Base-by-base conservation (phyloP, 2,797 vertebrate species). In the Poecile montanus region DNA sequence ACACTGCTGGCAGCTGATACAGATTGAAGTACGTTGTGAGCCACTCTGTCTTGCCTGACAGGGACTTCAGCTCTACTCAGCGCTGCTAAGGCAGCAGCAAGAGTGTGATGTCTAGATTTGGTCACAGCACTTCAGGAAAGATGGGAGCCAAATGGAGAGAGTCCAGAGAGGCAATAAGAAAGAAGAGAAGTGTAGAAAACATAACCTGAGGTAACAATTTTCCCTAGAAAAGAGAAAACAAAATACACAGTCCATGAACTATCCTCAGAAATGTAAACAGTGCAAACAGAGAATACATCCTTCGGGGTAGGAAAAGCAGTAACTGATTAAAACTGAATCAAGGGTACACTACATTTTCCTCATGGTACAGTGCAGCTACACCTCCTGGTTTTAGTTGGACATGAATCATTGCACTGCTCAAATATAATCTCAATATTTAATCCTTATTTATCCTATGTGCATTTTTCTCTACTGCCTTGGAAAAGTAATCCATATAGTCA, bases 41-140 rank as follows among this genome's bases (percentile, higher is more conserved):
- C 51, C 4, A 3, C 94, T 92, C 82, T 0, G 2, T 26, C 91
- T 88, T 84, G 85, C 62, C 85, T 93, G 58, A 30, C 0, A 0
- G 77, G 60, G 80, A 73, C 91, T 90, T 84, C 70, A 94, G 58
- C 58, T 73, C 70, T 88, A 36, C 88, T 94, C 73, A 91, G 67
- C 0, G 0, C 38, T 53, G n/a, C 89, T 38, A 87, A 91, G 45
- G 87, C 65, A 77, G 77, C 16, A 2, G 61, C 66, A 78, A 78
- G 88, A 91, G 44, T 17, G 20, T 29, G 73, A 88, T 81, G 68
- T 30, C 27, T 93, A 23, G 38, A 75, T 94, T 84, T 75, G 80
- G 88, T 74, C 66, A 56, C 2, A 10, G 47, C 83, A 75, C 89
- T 96, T 81, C 54, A 94, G 44, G 66, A 65, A 86, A 92, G 61